A percentile compares a stretch with the other conserved stretches of the same genome.
Conservation (phyloP, 1,140 invertebrate species). For the Aporrectodea caliginosa region DNA sequence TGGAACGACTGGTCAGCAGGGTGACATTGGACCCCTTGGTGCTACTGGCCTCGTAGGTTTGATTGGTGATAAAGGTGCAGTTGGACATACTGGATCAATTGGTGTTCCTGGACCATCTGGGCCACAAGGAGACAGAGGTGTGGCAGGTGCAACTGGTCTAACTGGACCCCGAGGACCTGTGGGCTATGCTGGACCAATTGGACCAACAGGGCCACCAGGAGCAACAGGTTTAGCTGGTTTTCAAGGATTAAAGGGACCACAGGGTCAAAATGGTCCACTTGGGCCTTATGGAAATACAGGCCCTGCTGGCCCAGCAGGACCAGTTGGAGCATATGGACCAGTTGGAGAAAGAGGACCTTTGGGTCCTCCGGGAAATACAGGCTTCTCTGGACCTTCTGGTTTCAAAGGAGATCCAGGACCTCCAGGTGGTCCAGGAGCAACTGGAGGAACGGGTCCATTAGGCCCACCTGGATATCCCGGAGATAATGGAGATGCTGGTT, state of each 20-base stretch:
- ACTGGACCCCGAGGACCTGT: conserved; percentile 20
- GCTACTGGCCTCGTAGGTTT: not conserved
- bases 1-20: conserved; percentile 13
- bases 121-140: conserved; percentile 17
- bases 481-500: conserved; percentile 24
- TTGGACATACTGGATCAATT: conserved; percentile 11
- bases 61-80: not conserved
- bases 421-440: conserved; percentile 46
- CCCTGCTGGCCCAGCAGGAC: not conserved
- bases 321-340: not conserved
- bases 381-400: conserved; percentile 28
- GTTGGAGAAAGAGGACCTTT: conserved; percentile 6
- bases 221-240: not conserved
- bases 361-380: conserved; percentile 38
- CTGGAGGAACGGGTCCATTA: conserved; percentile 20
- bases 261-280: not conserved
- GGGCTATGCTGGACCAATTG: conserved; percentile 17
- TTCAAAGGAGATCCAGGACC: conserved; percentile 39
- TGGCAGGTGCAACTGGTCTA: conserved; percentile 21
- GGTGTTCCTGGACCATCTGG: conserved; percentile 25
- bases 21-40: not conserved
- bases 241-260: conserved; percentile 12
- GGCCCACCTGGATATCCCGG: conserved; percentile 5
- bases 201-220: conserved; percentile 13
- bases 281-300: not conserved